A percentile compares a stretch with the other conserved stretches of the same genome.
Evolutionary conservation across 2,888 invertebrate genomes (phyloP).

Genomic region (Drosophila engyochracea): DNA sequence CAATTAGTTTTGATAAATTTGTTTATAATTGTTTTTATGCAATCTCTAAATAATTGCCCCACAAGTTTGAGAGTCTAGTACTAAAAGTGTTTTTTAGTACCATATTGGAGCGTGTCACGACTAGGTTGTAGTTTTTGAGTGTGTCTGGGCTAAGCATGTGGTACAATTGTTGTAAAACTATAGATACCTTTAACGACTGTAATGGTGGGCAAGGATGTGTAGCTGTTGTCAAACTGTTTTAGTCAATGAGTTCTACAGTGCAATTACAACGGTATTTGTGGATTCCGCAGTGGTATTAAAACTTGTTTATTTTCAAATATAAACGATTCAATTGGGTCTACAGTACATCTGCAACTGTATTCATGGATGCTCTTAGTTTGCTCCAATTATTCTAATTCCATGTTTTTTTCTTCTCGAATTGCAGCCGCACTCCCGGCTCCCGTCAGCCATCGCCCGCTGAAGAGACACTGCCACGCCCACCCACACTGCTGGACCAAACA

Average conservation of each 20-base stretch:
- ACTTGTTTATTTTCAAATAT: neutral
- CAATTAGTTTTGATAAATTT: conserved; percentile 4
- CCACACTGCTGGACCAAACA: conserved; percentile 84
- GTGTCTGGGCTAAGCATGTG: conserved; percentile 26
- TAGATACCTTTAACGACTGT: neutral
- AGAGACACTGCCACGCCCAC: conserved; percentile 86
- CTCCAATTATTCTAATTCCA: neutral
- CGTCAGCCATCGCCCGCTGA: conserved; percentile 97
- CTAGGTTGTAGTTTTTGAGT: neutral
- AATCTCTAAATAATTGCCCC: neutral
- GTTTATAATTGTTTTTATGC: conserved; percentile 1
- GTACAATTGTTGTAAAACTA: conserved; percentile 17
- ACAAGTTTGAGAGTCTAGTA: conserved; percentile 7
- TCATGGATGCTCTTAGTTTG: too few species aligned
- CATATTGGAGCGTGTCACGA: conserved; percentile 4
- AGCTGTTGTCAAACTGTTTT: neutral
- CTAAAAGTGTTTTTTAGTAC: conserved; percentile 12
- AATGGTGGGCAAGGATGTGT: neutral
- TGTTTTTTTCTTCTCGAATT: neutral
- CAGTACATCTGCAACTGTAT: neutral
- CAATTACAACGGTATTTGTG: neutral
- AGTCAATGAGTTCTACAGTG: conserved; percentile 4
- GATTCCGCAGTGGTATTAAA: neutral
- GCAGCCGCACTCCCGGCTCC: conserved; percentile 94
- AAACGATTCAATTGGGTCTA: neutral